phyloP scores from a whole-genome alignment of 2,888 invertebrate species.

The Pterostichus niger region DNA sequence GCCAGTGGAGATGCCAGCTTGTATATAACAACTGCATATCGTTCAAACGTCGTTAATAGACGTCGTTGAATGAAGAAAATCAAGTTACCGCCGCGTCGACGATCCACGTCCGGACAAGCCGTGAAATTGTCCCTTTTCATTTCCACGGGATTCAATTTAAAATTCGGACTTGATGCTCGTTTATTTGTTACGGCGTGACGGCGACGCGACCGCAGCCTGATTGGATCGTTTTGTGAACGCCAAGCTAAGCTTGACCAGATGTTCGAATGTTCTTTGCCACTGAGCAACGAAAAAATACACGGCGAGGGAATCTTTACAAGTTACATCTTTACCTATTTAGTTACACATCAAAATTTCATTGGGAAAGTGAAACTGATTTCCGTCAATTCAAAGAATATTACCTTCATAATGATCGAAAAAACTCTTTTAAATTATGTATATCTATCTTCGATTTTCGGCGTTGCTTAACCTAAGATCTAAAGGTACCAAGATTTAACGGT shows the following conservation, averaged over 20 bases:
- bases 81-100: conserved; percentile 44
- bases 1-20: too few relatives aligned
- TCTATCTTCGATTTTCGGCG: too few relatives aligned
- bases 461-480: too few relatives aligned
- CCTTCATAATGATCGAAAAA: too few relatives aligned
- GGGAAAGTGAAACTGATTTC: not conserved
- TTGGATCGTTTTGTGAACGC: conserved; percentile 51
- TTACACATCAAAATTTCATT: too few relatives aligned
- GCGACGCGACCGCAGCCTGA: conserved; percentile 40
- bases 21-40: conserved; percentile 12
- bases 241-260: conserved; percentile 17
- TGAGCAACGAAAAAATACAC: conserved; percentile 3
- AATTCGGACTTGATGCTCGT: conserved; percentile 50
- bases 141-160: conserved; percentile 61
- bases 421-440: too few relatives aligned
- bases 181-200: conserved; percentile 56
- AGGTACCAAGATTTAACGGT: too few relatives aligned
- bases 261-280: conserved; percentile 2
- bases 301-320: too few relatives aligned
- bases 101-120: conserved; percentile 52
- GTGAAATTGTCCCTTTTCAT: conserved; percentile 65
- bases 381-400: not conserved
- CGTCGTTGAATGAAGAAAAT: conserved; percentile 21
- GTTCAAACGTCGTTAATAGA: conserved; percentile 47
- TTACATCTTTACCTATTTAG: too few relatives aligned